Evolutionary conservation across 2,888 invertebrate genomes (phyloP), one percentile per base, ranked within the genome.

Genomic region (Iselma pallidipennis): DNA sequence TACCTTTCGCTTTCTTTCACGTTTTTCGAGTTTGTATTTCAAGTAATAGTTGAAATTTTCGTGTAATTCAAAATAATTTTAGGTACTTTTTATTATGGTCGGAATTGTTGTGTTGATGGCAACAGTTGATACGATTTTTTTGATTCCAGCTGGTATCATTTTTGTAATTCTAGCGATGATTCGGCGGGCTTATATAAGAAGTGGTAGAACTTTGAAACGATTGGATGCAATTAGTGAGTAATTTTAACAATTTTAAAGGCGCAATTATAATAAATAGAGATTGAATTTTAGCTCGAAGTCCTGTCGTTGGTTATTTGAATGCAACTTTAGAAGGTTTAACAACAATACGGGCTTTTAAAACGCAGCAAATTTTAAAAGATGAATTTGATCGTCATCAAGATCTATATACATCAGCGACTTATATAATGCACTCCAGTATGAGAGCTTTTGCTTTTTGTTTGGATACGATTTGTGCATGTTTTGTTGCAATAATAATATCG

Each of bases 391-490:
- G 66, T 12, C 76, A 78, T 64, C 76, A 75, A 56, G 75, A 79
- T 59, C 19, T 75, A 3, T 72, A 74, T 62, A 73, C 69, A 57
- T 76, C 78, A 0, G 70, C 70, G 3, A 52, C 69, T 33, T 76
- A 71, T 42, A 76, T 88, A 60, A 57, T 55, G 23, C 57, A 70
- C 26, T 70, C 69, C 50, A 54, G 67, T n/a, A 88, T 88, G 37
- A 67, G 73, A 54, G 78, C 80, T 2, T 80, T 80, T 64, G 76
- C 71, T 2, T 79, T 78, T 59, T 76, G 75, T 58, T 70, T 79
- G 66, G 79, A 80, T 54, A 57, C 72, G 10, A 59, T 78, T 9
- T 75, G 75, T n/a, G 67, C 71, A 4, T 14, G 73, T 16, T 79
- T 77, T 57, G 64, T 77, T 2, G 66, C 70, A 0, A 55, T 71